These are phyloP conservation scores for Poicephalus meyeri DNA, from an alignment of 2,113 vertebrate species.

Conservation along the genomic window DNA sequence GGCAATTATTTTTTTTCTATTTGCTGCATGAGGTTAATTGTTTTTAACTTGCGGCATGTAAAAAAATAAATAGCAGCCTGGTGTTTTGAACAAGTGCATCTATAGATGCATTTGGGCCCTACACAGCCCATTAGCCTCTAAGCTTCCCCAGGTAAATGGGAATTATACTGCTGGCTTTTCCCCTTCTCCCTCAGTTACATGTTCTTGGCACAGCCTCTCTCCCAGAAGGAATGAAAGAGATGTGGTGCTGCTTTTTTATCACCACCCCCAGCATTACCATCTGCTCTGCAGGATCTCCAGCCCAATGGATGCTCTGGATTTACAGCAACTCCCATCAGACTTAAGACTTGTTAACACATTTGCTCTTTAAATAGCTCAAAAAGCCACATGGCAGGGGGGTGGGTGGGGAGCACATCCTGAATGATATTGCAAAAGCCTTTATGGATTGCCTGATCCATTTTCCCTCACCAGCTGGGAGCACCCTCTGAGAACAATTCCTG, in stretches of 20 bases:
- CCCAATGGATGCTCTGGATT: neutral
- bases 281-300: neutral
- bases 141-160: neutral
- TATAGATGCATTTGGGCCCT: neutral
- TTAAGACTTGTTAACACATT: conserved; percentile 1
- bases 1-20: neutral
- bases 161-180: neutral
- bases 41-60: neutral
- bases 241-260: neutral
- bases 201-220: neutral
- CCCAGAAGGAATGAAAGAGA: neutral
- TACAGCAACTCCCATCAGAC: neutral
- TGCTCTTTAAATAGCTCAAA: conserved; percentile 19
- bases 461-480: neutral
- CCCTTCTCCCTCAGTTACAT: neutral
- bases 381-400: neutral
- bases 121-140: neutral
- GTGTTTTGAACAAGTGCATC: neutral
- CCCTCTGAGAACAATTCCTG: neutral
- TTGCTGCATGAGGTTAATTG: neutral
- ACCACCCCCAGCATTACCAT: neutral
- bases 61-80: neutral
- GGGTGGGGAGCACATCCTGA: neutral
- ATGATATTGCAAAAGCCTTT: neutral
- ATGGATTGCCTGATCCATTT: neutral